Evolutionary conservation across 2,113 vertebrate genomes (phyloP), one percentile per base, ranked within the genome.

Genomic region (Ailuropoda melanoleuca): DNA sequence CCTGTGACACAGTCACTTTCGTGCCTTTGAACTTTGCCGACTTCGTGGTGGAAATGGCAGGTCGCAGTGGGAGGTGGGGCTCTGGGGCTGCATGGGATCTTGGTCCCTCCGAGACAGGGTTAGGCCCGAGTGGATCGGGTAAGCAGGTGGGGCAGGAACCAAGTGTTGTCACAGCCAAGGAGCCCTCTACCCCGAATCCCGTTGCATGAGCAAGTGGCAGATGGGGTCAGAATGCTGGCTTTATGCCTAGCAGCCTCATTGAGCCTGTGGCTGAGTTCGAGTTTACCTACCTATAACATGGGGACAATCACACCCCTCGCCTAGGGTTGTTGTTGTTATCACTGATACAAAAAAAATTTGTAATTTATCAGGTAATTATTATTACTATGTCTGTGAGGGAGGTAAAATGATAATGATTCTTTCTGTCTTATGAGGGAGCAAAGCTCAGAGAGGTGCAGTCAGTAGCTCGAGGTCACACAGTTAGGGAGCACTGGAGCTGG

Each of bases 151-250:
- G 11, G 8, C 9, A 56, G 62, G 72, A 46, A 26, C 10, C 60
- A 62, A n/a, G 23, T 8, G 6, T 7, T 29, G 3, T 88, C 60
- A 4, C 58, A 39, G 86, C 12, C 13, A 1, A 17, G 14, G 37
- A 31, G 34, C 37, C 3, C 3, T 17, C 2, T 1, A 4, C 60
- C 86, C 26, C 12, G 23, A 34, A 75, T 77, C n/a, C 75, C 37
- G 2, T 18, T 8, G 10, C 4, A 9, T 0, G 2, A 37, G 21
- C 13, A 10, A 10, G n/a, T 0, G 34, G 37, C 9, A 15, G n/a
- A 29, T 2, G 15, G 34, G 39, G 37, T 56, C 31, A 15, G 75
- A 26, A 8, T 6, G 24, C 15, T 11, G 46, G 18, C 56, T 82
- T 48, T 62, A 7, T 5, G 23, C 53, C 43, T 34, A 8, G 4